phyloP scores from a whole-genome alignment of 2,113 vertebrate genomes.

The Labeo rohita region DNA sequence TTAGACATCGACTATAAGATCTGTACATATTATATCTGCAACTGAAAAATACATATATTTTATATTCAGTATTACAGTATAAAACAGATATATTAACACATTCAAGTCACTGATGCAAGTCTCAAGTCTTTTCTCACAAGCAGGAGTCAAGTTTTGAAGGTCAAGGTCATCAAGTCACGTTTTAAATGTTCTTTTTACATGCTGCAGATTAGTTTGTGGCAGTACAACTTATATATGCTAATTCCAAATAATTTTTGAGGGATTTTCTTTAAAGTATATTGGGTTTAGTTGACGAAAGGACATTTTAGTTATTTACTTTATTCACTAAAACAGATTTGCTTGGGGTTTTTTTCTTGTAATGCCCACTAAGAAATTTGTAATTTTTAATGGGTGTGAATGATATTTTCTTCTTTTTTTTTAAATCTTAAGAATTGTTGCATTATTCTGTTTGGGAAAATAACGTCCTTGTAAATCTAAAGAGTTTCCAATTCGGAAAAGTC shows the following conservation, averaged over 20 bases:
- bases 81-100: neutral
- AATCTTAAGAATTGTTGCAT: neutral
- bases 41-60: conserved; percentile 2
- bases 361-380: neutral
- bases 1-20: neutral
- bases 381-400: neutral
- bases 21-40: neutral
- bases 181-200: neutral
- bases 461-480: neutral
- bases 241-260: neutral
- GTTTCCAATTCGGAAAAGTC: neutral
- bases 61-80: neutral
- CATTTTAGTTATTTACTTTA: no score
- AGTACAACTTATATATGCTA: neutral
- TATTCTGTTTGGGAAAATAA: neutral
- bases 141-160: neutral
- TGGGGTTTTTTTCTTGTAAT: no score
- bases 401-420: neutral
- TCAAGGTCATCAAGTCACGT: neutral
- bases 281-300: no score
- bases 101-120: neutral
- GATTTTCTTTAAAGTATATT: neutral
- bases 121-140: neutral
- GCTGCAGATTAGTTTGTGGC: neutral
- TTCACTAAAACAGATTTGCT: no score